Evolutionary conservation across 2,888 invertebrate genomes (phyloP).

Genomic region (Buathra laborator): DNA sequence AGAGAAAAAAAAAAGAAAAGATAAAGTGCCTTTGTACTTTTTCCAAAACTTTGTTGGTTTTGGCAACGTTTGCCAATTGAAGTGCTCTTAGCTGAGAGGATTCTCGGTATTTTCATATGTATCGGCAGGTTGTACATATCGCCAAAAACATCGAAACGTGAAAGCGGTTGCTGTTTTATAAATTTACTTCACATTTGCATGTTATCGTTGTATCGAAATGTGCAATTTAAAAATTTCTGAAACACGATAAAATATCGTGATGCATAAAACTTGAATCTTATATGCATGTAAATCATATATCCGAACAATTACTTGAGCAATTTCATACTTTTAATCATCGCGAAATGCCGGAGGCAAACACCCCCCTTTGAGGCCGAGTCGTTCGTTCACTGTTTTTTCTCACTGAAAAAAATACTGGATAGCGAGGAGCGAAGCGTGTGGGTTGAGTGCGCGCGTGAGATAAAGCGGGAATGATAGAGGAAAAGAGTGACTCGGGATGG

Average conservation of each 20-base stretch:
- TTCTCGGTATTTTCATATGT: no score
- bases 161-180: not conserved
- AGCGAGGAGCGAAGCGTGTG: constrained; percentile 28
- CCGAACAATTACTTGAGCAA: constrained; percentile 41
- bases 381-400: constrained; percentile 30
- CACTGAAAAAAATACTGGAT: constrained; percentile 18
- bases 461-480: constrained; percentile 31
- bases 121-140: no score
- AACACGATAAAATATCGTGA: not conserved
- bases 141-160: no score
- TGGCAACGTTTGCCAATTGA: no score
- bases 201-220: not conserved
- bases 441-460: constrained; percentile 35
- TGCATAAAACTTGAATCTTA: constrained; percentile 12
- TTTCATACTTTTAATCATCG: constrained; percentile 50
- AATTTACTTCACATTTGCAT: not conserved
- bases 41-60: not conserved
- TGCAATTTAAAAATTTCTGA: not conserved
- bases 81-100: no score
- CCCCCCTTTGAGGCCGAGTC: constrained; percentile 22
- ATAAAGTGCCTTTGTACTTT: not conserved
- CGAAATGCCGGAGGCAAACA: constrained; percentile 44
- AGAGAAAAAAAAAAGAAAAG: not conserved
- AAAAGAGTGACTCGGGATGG: constrained; percentile 18
- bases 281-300: constrained; percentile 7